These are phyloP conservation scores for Anomalospiza imberbis DNA, from an alignment of 2,797 vertebrate genomes.

Conservation along the genomic window DNA sequence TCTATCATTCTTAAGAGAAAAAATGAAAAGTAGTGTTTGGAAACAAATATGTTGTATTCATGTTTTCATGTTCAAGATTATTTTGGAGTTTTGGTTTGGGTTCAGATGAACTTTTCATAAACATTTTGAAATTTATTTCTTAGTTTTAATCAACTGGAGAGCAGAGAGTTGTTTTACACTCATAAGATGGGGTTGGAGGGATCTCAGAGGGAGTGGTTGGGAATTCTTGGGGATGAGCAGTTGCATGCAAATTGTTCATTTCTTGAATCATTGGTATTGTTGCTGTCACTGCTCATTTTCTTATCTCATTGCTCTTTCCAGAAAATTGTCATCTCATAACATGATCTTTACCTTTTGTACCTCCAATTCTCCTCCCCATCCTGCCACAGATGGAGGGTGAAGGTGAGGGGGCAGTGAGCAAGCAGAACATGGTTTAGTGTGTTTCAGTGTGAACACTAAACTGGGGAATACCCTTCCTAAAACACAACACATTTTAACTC, in stretches of 20 bases:
- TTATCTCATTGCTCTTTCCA: not conserved
- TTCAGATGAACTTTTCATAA: not conserved
- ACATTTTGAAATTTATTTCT: not conserved
- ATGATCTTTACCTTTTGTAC: not conserved
- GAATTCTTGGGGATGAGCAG: not conserved
- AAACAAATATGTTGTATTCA: not conserved
- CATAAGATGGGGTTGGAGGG: not conserved
- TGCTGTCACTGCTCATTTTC: not conserved
- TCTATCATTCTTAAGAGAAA: not conserved
- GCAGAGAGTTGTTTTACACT: not conserved
- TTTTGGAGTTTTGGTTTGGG: not conserved
- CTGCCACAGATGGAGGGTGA: not conserved
- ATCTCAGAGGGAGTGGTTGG: not conserved
- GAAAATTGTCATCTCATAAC: not conserved
- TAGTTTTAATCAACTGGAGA: not conserved
- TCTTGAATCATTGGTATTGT: not conserved
- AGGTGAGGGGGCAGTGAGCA: not conserved
- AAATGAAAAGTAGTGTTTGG: not conserved
- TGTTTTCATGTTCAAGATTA: not conserved
- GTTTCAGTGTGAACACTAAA: not conserved
- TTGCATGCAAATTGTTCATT: fast-evolving
- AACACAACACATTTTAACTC: not conserved
- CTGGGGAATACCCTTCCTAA: not conserved
- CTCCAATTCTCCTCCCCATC: not conserved
- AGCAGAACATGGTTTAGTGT: not conserved